These are phyloP conservation scores for Arenaria interpres DNA, from an alignment of 2,113 vertebrate species.

Conservation along the genomic window DNA sequence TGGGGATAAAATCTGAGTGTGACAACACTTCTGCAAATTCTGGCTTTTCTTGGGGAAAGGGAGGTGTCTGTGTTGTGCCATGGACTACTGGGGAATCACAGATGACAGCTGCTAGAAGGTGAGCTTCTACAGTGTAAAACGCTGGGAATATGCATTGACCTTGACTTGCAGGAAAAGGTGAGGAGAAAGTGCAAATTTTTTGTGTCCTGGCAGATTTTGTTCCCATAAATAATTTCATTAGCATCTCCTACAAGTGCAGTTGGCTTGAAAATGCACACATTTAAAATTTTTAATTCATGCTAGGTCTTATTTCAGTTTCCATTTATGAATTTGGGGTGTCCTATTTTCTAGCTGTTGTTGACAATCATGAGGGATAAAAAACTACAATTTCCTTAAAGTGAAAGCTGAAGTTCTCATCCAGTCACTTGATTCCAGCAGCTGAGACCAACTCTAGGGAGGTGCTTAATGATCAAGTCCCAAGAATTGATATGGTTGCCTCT, in stretches of 20 bases:
- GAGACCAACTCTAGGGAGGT: not conserved
- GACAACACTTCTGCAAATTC: not conserved
- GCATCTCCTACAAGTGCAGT: not conserved
- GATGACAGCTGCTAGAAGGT: not conserved
- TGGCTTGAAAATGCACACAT: not conserved
- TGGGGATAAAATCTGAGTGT: not conserved
- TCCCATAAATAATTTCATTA: not conserved
- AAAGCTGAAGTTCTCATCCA: not conserved
- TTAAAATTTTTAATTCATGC: not conserved
- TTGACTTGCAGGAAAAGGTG: not conserved
- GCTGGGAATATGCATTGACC: accelerated
- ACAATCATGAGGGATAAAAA: not conserved
- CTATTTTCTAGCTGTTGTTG: not conserved
- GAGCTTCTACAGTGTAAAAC: not conserved
- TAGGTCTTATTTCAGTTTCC: not conserved
- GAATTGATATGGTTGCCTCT: not conserved
- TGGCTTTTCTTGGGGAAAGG: not conserved
- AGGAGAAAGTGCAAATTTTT: not conserved
- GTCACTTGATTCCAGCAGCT: not conserved
- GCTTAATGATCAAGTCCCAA: not conserved
- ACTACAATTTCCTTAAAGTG: not conserved
- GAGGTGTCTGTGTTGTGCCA: not conserved
- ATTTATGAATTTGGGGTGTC: not conserved
- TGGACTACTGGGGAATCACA: not conserved
- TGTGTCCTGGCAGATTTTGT: not conserved